A percentile compares a stretch with the other conserved stretches of the same genome.
These are phyloP conservation scores for Pimephales promelas DNA, from an alignment of 2,113 vertebrate species.

Conservation along the genomic window DNA sequence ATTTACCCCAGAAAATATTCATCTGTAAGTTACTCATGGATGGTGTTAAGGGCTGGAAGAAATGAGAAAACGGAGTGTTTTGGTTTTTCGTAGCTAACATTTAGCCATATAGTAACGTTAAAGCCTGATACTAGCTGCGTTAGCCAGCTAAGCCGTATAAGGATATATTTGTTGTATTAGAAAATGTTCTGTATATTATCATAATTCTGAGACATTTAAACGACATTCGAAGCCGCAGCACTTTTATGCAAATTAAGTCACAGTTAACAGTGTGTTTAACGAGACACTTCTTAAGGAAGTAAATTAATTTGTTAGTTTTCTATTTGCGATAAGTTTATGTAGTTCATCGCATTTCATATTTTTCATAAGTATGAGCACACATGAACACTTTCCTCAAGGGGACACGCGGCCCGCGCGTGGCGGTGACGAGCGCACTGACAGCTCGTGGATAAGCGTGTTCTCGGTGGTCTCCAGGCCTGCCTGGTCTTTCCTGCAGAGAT, in stretches of 20 bases:
- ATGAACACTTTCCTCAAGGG: conserved; percentile 53
- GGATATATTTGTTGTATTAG: neutral
- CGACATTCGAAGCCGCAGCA: neutral
- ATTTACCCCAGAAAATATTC: neutral
- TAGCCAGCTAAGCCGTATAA: neutral
- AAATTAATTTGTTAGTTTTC: no score
- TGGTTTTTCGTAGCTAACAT: conserved; percentile 50
- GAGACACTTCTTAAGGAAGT: neutral
- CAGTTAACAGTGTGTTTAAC: neutral
- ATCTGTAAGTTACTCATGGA: conserved; percentile 28
- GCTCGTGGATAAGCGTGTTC: conserved; percentile 71
- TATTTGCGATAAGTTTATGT: neutral
- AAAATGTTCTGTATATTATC: neutral
- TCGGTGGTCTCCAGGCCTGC: conserved; percentile 72
- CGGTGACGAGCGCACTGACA: conserved; percentile 47
- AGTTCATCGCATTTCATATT: conserved; percentile 45
- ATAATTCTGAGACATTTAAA: neutral
- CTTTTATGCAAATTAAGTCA: neutral
- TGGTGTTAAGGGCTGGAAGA: conserved; percentile 27
- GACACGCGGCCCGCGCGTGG: conserved; percentile 38
- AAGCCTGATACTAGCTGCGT: neutral
- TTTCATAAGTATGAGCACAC: conserved; percentile 62
- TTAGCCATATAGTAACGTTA: conserved; percentile 43
- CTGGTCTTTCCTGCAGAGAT: conserved; percentile 65
- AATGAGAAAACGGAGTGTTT: neutral